A percentile compares a stretch with the other conserved stretches of the same genome.
phyloP scores from a whole-genome alignment of 2,888 invertebrate species.

The Zootermopsis nevadensis region DNA sequence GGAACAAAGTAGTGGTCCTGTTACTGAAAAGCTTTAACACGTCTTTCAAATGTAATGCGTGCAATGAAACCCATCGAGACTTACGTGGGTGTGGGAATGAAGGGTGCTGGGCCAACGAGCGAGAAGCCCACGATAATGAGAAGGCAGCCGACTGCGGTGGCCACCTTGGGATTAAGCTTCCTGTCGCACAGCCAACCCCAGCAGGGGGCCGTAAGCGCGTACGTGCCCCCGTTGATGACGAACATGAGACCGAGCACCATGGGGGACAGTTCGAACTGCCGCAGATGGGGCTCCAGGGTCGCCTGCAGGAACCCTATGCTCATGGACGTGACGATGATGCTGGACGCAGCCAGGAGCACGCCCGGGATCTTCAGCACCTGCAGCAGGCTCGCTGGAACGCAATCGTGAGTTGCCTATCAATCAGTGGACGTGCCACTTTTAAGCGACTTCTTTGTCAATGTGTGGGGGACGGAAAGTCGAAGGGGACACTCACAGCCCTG shows the following conservation, averaged over 20 bases:
- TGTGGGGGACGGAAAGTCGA: neutral
- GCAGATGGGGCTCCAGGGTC: constrained; percentile 88
- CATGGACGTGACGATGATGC: constrained; percentile 81
- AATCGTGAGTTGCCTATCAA: too few relatives aligned
- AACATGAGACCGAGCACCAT: constrained; percentile 83
- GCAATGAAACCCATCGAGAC: too few relatives aligned
- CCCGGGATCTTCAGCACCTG: constrained; percentile 79
- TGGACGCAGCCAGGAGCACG: constrained; percentile 75
- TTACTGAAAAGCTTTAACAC: neutral
- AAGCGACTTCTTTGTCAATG: too few relatives aligned
- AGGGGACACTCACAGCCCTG: constrained; percentile 69
- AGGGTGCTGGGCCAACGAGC: constrained; percentile 84
- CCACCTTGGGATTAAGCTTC: constrained; percentile 60
- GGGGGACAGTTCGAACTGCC: constrained; percentile 76
- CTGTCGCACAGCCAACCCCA: constrained; percentile 87
- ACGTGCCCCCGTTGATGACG: constrained; percentile 84
- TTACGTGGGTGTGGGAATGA: constrained; percentile 74
- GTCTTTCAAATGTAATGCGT: too few relatives aligned
- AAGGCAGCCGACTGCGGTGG: constrained; percentile 75
- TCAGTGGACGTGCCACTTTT: too few relatives aligned
- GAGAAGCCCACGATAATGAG: constrained; percentile 77
- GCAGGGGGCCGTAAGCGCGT: constrained; percentile 80
- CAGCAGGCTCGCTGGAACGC: constrained; percentile 70
- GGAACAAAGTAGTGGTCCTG: constrained; percentile 56
- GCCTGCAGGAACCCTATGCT: constrained; percentile 91